phyloP scores from a whole-genome alignment of 2,113 vertebrate genomes.

The Rhinolophus sinicus region DNA sequence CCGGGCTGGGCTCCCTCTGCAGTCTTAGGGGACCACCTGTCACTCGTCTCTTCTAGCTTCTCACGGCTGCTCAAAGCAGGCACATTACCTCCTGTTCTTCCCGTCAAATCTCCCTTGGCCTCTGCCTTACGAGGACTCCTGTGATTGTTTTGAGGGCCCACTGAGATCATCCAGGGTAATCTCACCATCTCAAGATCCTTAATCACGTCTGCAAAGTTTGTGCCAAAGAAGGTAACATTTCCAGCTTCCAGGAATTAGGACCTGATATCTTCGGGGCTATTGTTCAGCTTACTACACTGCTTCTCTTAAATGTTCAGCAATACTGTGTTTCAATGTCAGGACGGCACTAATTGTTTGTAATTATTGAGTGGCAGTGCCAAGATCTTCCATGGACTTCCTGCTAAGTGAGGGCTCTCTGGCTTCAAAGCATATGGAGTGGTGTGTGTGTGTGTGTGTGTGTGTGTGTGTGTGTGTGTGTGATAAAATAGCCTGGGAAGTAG shows the following conservation, averaged over 20 bases:
- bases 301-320: neutral
- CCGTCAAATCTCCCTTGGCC: neutral
- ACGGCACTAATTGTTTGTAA: neutral
- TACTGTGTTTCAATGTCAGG: neutral
- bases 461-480: neutral
- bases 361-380: neutral
- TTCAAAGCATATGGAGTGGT: neutral
- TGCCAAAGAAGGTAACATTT: neutral
- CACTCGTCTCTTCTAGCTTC: neutral
- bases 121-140: neutral
- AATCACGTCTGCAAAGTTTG: neutral
- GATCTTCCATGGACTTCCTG: neutral
- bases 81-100: neutral
- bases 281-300: neutral
- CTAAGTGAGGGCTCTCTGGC: neutral
- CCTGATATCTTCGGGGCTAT: neutral
- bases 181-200: neutral
- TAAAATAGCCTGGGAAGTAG: neutral
- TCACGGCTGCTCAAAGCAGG: neutral
- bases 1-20: accelerated
- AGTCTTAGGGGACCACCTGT: neutral
- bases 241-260: neutral
- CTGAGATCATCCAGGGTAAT: neutral
- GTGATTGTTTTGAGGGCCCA: neutral
- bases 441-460: too few relatives aligned